Base-by-base conservation (phyloP, 2,888 invertebrate genomes). In the Ommatoiulus sabulosus region DNA sequence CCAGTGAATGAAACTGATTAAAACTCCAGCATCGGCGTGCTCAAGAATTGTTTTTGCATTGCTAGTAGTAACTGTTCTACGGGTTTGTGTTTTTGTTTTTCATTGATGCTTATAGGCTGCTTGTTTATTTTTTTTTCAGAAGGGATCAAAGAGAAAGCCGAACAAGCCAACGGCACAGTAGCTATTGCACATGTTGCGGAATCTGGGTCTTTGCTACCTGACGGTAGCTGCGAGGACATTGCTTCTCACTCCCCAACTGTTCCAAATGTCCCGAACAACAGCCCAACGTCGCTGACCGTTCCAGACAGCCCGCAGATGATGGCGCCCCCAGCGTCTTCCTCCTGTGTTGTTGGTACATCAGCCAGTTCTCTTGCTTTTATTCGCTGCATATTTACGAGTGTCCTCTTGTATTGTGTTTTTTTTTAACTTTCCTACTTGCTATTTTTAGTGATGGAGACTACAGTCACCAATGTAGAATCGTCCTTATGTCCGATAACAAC, bases 71-170 rank as follows among this genome's bases (percentile, higher is more conserved):
- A 5, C 48, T 6, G 85, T 8, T 3, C 12, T 44, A n/a, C 35
- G 35, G 85, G 44, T 35, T 43, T 35, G 20, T 43, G 44, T 20
- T n/a, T n/a, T 8, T 20, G 43, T 85, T 20, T 43, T 44, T 8
- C 52, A 52, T 12, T 12, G 52, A 52, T 3, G 52, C 8, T 52
- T 10, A 5, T 12, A 52, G 7, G 12, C 43, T 84, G 8, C 2
- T 84, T 43, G 35, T 84, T 84, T 84, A 17, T 24, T n/a, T 93
- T 95, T 95, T 93, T 95, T 95, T 57, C 95, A 97, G 97, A 97
- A 95, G 96, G 96, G 95, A 96, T 96, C 95, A 97, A 97, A 95
- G 97, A 97, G 94, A 97, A 97, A 95, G 95, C 96, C 95, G 97
- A 97, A 92, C 94, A 94, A 91, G 93, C 93, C 91, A 94, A 95